Conservation (phyloP, 2,113 vertebrate genomes). For the Mirounga angustirostris region DNA sequence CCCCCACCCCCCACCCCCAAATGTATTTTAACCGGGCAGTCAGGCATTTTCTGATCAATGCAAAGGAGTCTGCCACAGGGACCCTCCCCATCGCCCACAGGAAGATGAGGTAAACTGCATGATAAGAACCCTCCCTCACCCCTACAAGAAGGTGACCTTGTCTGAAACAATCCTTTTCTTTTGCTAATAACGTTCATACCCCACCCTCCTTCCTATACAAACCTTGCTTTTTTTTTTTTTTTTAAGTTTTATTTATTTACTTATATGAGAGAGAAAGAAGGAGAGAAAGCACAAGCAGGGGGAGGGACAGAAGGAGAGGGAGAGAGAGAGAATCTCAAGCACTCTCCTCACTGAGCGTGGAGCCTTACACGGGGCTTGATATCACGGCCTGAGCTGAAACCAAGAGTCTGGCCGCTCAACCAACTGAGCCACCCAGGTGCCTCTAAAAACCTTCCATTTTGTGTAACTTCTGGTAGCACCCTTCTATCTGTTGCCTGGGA, state of each 20-base stretch:
- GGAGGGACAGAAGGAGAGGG: neutral
- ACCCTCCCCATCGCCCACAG: neutral
- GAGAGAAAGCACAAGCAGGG: neutral
- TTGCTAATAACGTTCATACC: neutral
- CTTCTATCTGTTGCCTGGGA: neutral
- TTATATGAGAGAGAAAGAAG: neutral
- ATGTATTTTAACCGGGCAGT: neutral
- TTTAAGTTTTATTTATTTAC: neutral
- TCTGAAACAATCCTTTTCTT: neutral
- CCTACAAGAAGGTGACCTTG: neutral
- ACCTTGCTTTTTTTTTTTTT: neutral
- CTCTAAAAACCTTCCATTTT: neutral
- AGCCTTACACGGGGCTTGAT: accelerated
- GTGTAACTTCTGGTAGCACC: neutral
- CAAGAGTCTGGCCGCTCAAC: neutral
- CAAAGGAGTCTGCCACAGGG: neutral
- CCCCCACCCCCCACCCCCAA: neutral
- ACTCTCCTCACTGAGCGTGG: neutral
- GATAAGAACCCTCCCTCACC: neutral
- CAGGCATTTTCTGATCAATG: neutral
- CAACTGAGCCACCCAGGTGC: neutral
- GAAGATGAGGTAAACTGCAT: neutral
- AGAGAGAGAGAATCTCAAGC: neutral
- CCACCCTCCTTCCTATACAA: neutral
- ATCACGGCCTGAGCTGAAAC: neutral